Conservation (phyloP, 1,140 invertebrate species). For the Drosophila lacertosa region DNA sequence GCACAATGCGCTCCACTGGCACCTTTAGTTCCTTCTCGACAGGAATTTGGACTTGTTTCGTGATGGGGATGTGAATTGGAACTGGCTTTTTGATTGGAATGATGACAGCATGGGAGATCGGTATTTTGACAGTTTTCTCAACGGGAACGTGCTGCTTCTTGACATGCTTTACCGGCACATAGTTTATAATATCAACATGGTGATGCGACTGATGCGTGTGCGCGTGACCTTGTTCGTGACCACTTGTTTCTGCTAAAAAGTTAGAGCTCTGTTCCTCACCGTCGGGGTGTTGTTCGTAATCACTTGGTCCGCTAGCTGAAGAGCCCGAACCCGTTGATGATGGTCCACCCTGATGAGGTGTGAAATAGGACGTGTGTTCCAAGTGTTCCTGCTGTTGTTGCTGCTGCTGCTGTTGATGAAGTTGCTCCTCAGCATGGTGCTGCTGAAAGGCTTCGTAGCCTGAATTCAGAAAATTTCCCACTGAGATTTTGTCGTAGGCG, state of each 20-base stretch:
- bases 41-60: conserved; percentile 89
- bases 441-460: conserved; percentile 60
- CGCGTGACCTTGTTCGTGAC: conserved; percentile 36
- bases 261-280: conserved; percentile 58
- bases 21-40: conserved; percentile 89
- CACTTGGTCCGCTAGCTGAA: conserved; percentile 36
- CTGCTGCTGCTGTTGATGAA: conserved; percentile 40
- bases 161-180: conserved; percentile 88
- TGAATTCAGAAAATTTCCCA: conserved; percentile 23
- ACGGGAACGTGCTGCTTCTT: conserved; percentile 89
- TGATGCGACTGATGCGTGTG: conserved; percentile 84
- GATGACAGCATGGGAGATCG: conserved; percentile 89
- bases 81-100: conserved; percentile 89
- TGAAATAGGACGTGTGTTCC: conserved; percentile 52
- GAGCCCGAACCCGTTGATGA: conserved; percentile 19
- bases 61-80: conserved; percentile 89
- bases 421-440: conserved; percentile 51
- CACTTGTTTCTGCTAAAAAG: conserved; percentile 52
- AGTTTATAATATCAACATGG: conserved; percentile 89
- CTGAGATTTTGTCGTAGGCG: conserved; percentile 62
- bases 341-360: conserved; percentile 22
- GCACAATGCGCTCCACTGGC: conserved; percentile 89
- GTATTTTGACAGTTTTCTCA: conserved; percentile 87
- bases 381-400: conserved; percentile 49
- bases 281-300: conserved; percentile 61